These are phyloP conservation scores for Sogatella furcifera DNA, from an alignment of 1,140 invertebrate species.

Conservation along the genomic window DNA sequence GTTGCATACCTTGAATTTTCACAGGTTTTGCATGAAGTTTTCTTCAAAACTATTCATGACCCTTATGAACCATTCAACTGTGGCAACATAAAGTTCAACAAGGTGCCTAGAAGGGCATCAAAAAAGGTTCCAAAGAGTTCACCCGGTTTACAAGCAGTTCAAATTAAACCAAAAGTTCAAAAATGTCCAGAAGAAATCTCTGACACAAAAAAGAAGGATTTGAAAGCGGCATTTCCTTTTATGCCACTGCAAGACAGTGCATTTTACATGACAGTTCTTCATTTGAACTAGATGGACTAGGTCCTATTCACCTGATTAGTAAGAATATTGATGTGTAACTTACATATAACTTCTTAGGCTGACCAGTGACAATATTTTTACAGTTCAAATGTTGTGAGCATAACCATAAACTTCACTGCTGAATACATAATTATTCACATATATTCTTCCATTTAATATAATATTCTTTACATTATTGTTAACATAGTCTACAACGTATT, in stretches of 20 bases:
- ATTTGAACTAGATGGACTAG: not conserved
- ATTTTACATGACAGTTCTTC: not conserved
- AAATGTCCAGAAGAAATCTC: not conserved
- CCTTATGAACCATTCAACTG: not conserved
- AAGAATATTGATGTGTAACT: not conserved
- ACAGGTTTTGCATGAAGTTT: not conserved
- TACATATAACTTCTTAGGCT: no score
- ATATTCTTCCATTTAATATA: no score
- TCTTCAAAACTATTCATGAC: not conserved
- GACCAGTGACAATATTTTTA: no score
- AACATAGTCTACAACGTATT: no score
- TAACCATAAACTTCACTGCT: no score
- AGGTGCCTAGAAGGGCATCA: not conserved
- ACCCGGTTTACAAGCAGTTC: not conserved
- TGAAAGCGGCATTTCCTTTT: not conserved
- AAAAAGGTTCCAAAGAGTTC: not conserved
- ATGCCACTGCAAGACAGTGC: slow-evolving; percentile 1
- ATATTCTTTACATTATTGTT: no score
- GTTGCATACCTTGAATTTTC: not conserved
- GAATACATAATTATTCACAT: no score
- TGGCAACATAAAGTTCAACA: not conserved
- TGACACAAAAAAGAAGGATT: not conserved
- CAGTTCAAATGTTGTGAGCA: no score
- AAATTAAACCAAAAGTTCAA: not conserved
- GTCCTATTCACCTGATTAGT: not conserved